Conservation (phyloP, 1,140 invertebrate genomes). For the Drosophila auraria region DNA sequence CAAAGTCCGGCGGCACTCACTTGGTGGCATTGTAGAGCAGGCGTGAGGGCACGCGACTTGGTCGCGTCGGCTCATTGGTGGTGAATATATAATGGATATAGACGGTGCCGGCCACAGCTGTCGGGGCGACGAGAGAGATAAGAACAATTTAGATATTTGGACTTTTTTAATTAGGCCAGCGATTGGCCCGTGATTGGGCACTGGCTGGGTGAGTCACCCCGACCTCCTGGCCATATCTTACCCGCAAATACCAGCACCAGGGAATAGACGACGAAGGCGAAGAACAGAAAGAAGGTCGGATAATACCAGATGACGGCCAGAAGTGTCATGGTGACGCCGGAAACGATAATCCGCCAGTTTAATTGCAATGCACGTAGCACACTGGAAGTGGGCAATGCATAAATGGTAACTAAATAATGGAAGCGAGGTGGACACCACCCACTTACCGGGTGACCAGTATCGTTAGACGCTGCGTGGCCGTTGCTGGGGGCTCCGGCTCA, state of each 20-base stretch:
- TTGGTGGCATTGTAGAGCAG: conserved; percentile 84
- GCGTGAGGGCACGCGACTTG: conserved; percentile 75
- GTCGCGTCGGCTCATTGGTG: conserved; percentile 74
- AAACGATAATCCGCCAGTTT: conserved; percentile 81
- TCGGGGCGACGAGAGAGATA: conserved; percentile 14
- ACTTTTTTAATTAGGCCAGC: conserved; percentile 49
- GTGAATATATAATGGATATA: conserved; percentile 83
- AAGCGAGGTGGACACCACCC: neutral
- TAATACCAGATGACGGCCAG: conserved; percentile 84
- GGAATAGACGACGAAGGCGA: conserved; percentile 81
- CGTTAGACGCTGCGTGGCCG: conserved; percentile 64
- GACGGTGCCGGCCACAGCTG: conserved; percentile 80
- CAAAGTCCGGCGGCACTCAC: conserved; percentile 66
- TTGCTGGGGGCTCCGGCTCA: conserved; percentile 62
- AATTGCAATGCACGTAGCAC: conserved; percentile 76
- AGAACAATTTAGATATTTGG: conserved; percentile 45
- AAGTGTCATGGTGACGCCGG: conserved; percentile 74
- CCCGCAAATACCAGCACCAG: conserved; percentile 76
- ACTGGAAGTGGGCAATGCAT: conserved; percentile 26
- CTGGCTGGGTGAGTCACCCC: conserved; percentile 24
- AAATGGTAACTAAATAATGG: neutral
- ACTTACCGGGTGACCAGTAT: conserved; percentile 64
- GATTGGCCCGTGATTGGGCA: conserved; percentile 18
- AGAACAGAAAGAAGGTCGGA: conserved; percentile 83
- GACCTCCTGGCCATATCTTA: conserved; percentile 52